Evolutionary conservation across 2,797 vertebrate species (phyloP), one percentile per base, ranked within the genome.

Genomic region (Hippocampus kuda): DNA sequence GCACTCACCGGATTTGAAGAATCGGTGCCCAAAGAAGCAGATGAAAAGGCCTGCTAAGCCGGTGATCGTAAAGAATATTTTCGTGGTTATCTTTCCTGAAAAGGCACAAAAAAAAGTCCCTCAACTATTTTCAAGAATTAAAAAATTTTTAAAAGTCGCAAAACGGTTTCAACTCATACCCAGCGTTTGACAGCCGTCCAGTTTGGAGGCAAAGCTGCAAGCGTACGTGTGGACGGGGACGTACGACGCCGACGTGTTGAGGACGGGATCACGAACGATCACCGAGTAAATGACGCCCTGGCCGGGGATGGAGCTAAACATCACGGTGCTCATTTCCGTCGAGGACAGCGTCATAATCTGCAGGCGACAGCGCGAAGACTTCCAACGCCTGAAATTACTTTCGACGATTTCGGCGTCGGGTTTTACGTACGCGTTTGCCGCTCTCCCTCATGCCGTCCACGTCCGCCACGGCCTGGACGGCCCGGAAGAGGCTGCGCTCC

Each of bases 1-100:
- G 22, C 18, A 73, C 90, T 89, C 87, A 98, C 97, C 96, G 87
- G 91, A 93, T 90, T 98, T 98, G 87, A 97, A 97, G 89, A 94
- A 98, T 53, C 94, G 90, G 79, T 99, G 97, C 22, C 97, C 97
- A 49, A 92, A 90, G 85, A 95, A 96, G 80, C 95, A 99, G 75
- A 92, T 75, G n/a, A 96, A 93, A 70, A 98, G 87, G 2, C 97
- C 95, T 1, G 94, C 91, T 76, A 94, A n/a, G 65, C 92, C 94
- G 51, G 86, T 68, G 63, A 90, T 66, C 63, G 93, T 98, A 83
- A 96, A 98, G 77, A 98, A 94, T 4, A 97, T 53, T 85, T 95
- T 97, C 20, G 94, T 94, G 2, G 93, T 95, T 1, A 90, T 73
- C 75, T 83, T 93, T 70, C 93, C 97, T 98, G 73, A 4, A 85